phyloP scores from a whole-genome alignment of 2,113 vertebrate species.

The Rhodinocichla rosea region DNA sequence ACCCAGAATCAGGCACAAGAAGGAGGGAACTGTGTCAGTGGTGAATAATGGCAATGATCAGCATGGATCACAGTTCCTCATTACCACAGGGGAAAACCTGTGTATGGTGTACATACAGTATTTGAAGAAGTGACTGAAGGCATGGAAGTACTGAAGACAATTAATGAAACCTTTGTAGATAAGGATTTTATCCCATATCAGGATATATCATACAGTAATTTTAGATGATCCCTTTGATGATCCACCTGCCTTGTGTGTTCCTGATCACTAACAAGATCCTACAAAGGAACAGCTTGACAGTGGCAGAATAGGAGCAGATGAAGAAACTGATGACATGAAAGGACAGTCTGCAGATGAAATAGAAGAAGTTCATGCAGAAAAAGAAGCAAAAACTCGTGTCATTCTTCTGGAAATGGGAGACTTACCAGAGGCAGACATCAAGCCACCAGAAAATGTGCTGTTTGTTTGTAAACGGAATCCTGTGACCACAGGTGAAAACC shows the following conservation, averaged over 20 bases:
- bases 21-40: not conserved
- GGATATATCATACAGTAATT: constrained; percentile 95
- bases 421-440: constrained; percentile 90
- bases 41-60: not conserved
- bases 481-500: constrained; percentile 93
- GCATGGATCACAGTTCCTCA: not conserved
- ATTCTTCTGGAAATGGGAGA: constrained; percentile 97
- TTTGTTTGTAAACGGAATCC: constrained; percentile 98
- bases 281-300: constrained; percentile 91
- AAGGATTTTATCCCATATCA: constrained; percentile 92
- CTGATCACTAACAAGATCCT: constrained; percentile 89
- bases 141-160: constrained; percentile 87
- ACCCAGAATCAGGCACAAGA: not conserved
- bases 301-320: constrained; percentile 94
- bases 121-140: constrained; percentile 96
- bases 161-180: constrained; percentile 93
- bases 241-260: constrained; percentile 82
- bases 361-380: constrained; percentile 84
- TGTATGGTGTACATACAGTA: constrained; percentile 91
- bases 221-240: constrained; percentile 95
- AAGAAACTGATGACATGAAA: constrained; percentile 82
- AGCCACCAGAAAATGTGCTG: constrained; percentile 91
- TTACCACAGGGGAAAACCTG: constrained; percentile 66
- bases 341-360: constrained; percentile 84
- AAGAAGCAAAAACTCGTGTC: constrained; percentile 91